Evolutionary conservation across 2,797 vertebrate genomes (phyloP).

Genomic region (Liasis olivaceus): DNA sequence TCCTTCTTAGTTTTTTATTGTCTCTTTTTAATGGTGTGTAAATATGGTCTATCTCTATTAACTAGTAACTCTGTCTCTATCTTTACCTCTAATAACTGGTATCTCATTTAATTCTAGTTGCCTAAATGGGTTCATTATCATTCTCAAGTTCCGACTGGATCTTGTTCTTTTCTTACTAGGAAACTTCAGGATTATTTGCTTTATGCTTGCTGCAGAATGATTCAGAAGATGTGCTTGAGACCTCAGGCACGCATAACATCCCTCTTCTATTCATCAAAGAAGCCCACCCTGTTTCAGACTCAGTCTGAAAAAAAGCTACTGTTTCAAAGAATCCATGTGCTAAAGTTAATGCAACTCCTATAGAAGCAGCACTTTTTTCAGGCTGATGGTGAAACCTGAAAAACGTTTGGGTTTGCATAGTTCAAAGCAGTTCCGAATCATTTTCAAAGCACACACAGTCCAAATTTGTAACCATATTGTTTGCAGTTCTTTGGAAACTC

Average conservation of each 20-base stretch:
- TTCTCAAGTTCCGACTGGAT: background rate
- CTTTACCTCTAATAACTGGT: too few relatives aligned
- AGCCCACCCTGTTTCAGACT: background rate
- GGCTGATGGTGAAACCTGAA: background rate
- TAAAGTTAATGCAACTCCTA: background rate
- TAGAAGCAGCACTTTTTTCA: background rate
- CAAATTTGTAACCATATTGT: background rate
- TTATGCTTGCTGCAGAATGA: background rate
- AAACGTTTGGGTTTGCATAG: background rate
- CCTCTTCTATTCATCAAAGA: background rate
- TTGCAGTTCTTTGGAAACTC: background rate
- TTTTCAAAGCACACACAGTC: background rate
- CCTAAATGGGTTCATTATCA: background rate
- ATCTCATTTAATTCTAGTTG: background rate
- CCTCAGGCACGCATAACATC: background rate
- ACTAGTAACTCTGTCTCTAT: too few relatives aligned
- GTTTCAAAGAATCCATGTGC: background rate
- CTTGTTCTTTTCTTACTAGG: background rate
- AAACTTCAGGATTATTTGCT: background rate
- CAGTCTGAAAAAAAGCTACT: background rate
- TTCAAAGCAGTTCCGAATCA: background rate
- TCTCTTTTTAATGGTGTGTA: too few relatives aligned
- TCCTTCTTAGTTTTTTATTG: too few relatives aligned
- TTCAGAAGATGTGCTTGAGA: background rate
- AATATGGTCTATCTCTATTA: too few relatives aligned